Conservation (phyloP, 2,888 invertebrate species). For the Calliopum simillimum region DNA sequence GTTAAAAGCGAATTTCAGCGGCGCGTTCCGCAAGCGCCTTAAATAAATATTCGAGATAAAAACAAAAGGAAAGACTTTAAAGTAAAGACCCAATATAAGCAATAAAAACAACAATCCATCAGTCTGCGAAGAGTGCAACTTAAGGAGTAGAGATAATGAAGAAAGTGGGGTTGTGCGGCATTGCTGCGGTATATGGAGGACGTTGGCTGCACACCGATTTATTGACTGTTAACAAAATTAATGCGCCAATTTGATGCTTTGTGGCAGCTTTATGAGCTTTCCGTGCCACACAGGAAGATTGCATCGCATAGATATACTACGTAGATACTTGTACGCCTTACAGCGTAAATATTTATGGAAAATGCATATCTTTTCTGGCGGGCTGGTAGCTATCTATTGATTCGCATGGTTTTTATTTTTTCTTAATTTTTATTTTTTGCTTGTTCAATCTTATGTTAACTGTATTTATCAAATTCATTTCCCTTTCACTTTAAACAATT, state of each 20-base stretch:
- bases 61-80: neutral
- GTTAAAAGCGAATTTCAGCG: neutral
- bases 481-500: too few species aligned
- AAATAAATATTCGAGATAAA: slow-evolving; percentile 4
- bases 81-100: neutral
- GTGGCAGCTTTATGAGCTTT: slow-evolving; percentile 38
- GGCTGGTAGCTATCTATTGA: neutral
- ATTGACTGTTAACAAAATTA: slow-evolving; percentile 41
- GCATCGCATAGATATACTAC: slow-evolving; percentile 6
- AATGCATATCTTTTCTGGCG: neutral
- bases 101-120: neutral
- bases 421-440: neutral
- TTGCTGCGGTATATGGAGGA: neutral
- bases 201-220: slow-evolving; percentile 28
- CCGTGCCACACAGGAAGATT: slow-evolving; percentile 19
- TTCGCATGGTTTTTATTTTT: neutral
- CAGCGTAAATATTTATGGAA: neutral
- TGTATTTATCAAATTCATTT: too few species aligned
- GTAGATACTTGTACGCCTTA: neutral
- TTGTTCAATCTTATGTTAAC: too few species aligned
- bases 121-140: neutral
- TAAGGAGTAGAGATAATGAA: neutral
- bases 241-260: slow-evolving; percentile 40
- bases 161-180: neutral
- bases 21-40: slow-evolving; percentile 15